Conservation (phyloP, 2,113 vertebrate species). For the Corvus hawaiiensis region DNA sequence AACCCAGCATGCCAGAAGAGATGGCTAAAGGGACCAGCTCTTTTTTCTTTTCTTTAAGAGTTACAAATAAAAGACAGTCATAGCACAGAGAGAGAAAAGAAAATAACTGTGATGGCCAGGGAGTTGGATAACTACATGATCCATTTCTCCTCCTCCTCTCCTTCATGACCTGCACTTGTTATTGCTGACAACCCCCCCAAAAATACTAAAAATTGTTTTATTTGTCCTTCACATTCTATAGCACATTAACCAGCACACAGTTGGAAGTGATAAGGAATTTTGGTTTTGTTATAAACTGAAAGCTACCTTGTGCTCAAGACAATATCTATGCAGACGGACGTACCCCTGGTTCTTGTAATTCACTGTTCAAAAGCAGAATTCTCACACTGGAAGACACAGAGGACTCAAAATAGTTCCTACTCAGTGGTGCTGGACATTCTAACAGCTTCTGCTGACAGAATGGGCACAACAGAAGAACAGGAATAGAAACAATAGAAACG, state of each 20-base stretch:
- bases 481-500: not conserved
- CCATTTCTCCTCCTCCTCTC: not conserved
- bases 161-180: not conserved
- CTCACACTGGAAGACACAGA: not conserved
- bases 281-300: not conserved
- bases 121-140: not conserved
- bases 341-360: not conserved
- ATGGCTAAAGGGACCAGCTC: constrained; percentile 79
- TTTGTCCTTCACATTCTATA: not conserved
- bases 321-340: rapidly evolving
- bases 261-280: not conserved
- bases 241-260: not conserved
- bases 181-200: not conserved
- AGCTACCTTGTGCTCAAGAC: not conserved
- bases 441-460: not conserved
- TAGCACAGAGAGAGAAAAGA: not conserved
- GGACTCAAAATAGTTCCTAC: not conserved
- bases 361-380: not conserved
- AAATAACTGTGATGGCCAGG: not conserved
- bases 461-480: not conserved
- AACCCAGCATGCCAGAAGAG: constrained; percentile 71
- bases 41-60: constrained; percentile 45
- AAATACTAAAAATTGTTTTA: not conserved
- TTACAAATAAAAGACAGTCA: constrained; percentile 27
- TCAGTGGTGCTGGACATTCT: not conserved